Conservation (phyloP, 2,113 vertebrate species). For the Mellivora capensis region DNA sequence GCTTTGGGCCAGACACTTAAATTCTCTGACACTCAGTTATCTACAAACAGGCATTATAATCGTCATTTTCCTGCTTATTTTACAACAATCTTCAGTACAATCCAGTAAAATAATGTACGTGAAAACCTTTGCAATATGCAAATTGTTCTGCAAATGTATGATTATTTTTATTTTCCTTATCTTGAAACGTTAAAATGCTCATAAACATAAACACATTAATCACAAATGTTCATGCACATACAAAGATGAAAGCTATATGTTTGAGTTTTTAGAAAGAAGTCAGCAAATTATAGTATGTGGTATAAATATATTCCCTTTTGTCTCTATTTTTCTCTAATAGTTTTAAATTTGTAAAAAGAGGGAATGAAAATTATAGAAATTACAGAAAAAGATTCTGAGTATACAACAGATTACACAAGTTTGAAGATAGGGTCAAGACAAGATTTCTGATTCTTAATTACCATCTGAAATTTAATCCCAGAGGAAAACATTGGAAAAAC, state of each 20-base stretch:
- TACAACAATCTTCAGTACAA: not conserved
- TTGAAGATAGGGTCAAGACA: not conserved
- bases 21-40: not conserved
- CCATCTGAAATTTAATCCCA: not conserved
- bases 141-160: not conserved
- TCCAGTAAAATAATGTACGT: not conserved
- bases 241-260: not conserved
- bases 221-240: not conserved
- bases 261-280: not conserved
- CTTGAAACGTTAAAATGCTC: not conserved
- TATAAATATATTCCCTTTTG: not conserved
- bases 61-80: not conserved
- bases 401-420: not conserved
- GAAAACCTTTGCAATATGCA: not conserved
- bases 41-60: not conserved
- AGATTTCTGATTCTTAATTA: slow-evolving; percentile 15
- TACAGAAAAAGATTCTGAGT: not conserved
- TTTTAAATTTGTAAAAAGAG: not conserved
- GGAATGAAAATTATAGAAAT: slow-evolving; percentile 1
- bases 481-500: not conserved
- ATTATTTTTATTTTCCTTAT: not conserved
- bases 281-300: not conserved
- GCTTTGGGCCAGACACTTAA: not conserved
- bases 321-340: not conserved
- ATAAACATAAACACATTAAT: not conserved